Evolutionary conservation across 2,888 invertebrate genomes (phyloP), one percentile per base, ranked within the genome.

Genomic region (Troides oblongomaculatus): DNA sequence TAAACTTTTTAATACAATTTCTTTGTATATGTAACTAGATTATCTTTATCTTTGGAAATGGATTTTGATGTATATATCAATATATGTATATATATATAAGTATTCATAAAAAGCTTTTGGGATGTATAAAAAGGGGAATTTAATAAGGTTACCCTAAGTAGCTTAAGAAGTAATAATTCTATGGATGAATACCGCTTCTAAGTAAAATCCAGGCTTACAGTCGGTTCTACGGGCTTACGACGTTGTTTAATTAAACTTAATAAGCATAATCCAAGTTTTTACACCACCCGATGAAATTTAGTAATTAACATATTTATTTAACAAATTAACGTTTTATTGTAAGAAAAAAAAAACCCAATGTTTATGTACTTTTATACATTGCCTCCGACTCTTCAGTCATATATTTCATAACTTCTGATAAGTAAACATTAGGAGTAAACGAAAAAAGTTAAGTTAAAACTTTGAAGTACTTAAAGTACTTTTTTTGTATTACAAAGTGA

Each of bases 121-220:
- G n/a, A 53, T 53, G 18, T 53, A 53, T 53, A n/a, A 53, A 53
- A 53, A 53, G 14, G n/a, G 4, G 53, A 56, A 53, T 63, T 70
- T 66, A 70, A 70, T 70, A 70, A 70, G 60, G 60, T 64, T 66
- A 25, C 63, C 30, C 62, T 66, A 66, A 70, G 63, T 60, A 64
- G 66, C 70, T 66, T 70, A 62, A 70, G 65, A 66, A 63, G 69
- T 70, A 70, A 70, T 70, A 70, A 70, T 70, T 70, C 66, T 62
- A 59, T 66, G 69, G 65, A 66, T 70, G 66, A 66, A 70, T 66
- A 59, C 66, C 50, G 66, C 62, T 62, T 66, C 58, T 69, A 63
- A 70, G 70, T 66, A 60, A 60, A 70, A 66, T 66, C 65, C 70
- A 60, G 66, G 70, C 66, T 70, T 70, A 70, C 70, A 70, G 66